phyloP scores from a whole-genome alignment of 2,113 vertebrate genomes.

The Felis catus region DNA sequence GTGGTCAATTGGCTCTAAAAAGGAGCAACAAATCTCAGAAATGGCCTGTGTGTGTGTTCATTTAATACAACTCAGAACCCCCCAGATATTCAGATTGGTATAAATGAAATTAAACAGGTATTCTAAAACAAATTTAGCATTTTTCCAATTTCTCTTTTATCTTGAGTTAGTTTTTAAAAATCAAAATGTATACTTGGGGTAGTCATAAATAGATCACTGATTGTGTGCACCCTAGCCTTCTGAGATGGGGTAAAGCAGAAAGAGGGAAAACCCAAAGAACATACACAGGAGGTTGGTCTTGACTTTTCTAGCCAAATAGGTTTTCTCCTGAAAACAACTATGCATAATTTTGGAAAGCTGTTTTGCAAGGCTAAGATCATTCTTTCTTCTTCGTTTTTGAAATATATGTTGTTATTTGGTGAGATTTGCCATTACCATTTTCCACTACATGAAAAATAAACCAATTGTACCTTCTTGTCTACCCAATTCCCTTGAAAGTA shows the following conservation, averaged over 20 bases:
- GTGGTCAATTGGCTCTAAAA: not conserved
- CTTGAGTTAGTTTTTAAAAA: constrained; percentile 6
- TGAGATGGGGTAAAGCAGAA: not conserved
- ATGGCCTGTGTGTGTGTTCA: not conserved
- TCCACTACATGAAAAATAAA: constrained; percentile 66
- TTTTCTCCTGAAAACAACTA: constrained; percentile 22
- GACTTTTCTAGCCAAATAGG: not conserved
- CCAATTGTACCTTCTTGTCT: constrained; percentile 44
- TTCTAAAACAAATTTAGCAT: not conserved
- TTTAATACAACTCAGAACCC: not conserved
- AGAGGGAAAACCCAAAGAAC: not conserved
- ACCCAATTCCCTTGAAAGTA: constrained; percentile 52
- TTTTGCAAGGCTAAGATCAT: constrained; percentile 27
- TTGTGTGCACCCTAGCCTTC: not conserved
- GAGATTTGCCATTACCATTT: constrained; percentile 48
- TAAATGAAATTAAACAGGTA: not conserved
- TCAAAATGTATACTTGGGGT: not conserved
- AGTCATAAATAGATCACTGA: not conserved
- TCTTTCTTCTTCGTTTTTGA: constrained; percentile 41
- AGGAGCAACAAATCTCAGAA: not conserved
- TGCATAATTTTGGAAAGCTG: not conserved
- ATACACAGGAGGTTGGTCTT: not conserved
- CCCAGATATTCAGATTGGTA: not conserved
- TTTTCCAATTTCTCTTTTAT: not conserved
- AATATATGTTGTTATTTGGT: constrained; percentile 41